phyloP scores from a whole-genome alignment of 2,113 vertebrate genomes.

The Nothocercus nigrocapillus region DNA sequence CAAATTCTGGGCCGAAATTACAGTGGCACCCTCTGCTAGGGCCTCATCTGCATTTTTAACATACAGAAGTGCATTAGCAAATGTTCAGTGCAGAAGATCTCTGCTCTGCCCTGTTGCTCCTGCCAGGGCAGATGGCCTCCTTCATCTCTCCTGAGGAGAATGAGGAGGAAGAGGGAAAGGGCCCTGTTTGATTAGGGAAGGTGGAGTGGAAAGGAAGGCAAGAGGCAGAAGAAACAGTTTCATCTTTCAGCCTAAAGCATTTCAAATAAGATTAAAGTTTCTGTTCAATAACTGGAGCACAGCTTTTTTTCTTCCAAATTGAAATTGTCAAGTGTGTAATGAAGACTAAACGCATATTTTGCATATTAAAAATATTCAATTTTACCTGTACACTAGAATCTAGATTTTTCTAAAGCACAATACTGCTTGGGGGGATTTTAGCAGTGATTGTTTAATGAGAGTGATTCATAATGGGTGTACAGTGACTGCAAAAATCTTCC shows the following conservation, averaged over 20 bases:
- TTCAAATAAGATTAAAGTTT: conserved; percentile 18
- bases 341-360: background rate
- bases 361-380: background rate
- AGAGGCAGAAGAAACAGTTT: background rate
- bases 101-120: background rate
- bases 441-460: background rate
- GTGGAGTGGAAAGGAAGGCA: background rate
- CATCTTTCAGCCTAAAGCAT: background rate
- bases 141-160: background rate
- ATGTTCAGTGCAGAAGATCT: background rate
- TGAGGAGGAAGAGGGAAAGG: background rate
- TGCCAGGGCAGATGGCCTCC: background rate
- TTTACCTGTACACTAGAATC: background rate
- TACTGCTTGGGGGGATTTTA: background rate
- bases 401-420: background rate
- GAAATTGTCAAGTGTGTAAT: background rate
- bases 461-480: background rate
- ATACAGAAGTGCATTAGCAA: background rate
- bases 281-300: background rate
- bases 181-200: background rate
- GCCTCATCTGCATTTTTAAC: background rate
- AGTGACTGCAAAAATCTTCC: background rate
- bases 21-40: background rate
- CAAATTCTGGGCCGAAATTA: background rate
- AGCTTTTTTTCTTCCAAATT: background rate